A percentile compares a stretch with the other conserved stretches of the same genome.
phyloP scores from a whole-genome alignment of 2,888 invertebrate species.

The Palloptera scutellata region DNA sequence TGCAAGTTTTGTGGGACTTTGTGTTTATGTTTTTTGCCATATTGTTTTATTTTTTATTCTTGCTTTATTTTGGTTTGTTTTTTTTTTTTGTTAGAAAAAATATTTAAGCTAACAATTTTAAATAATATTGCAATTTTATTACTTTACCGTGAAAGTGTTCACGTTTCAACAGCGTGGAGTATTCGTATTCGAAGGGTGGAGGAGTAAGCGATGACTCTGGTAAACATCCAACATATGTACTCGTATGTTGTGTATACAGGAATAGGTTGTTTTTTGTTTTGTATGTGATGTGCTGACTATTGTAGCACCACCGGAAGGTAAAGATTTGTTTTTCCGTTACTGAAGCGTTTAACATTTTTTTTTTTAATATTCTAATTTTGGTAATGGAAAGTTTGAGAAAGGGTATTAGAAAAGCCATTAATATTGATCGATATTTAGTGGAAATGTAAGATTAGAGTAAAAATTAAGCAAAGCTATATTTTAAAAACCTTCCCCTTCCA shows the following conservation, averaged over 20 bases:
- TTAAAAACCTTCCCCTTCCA: too few relatives aligned
- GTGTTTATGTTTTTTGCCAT: conserved; percentile 20
- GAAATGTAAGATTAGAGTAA: too few relatives aligned
- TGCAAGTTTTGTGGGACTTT: conserved; percentile 34
- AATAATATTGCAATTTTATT: conserved; percentile 15
- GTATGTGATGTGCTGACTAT: conserved; percentile 42
- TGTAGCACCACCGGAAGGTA: conserved; percentile 54
- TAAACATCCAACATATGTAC: conserved; percentile 10
- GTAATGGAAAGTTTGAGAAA: not conserved
- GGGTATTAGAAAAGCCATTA: not conserved
- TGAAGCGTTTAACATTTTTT: conserved; percentile 23
- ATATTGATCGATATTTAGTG: too few relatives aligned
- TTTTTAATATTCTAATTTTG: not conserved
- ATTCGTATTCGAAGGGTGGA: not conserved
- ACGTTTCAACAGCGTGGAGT: not conserved
- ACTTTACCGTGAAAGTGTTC: not conserved
- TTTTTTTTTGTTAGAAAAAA: conserved; percentile 4
- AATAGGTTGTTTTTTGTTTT: conserved; percentile 24
- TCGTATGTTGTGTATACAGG: conserved; percentile 24
- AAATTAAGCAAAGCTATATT: too few relatives aligned
- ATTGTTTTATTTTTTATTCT: conserved; percentile 30
- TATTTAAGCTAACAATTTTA: conserved; percentile 21
- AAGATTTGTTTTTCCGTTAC: conserved; percentile 61
- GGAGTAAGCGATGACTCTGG: conserved; percentile 17
- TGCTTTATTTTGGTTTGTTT: conserved; percentile 21